Base-by-base conservation (phyloP, 2,888 invertebrate genomes). In the Drosophila merina region DNA sequence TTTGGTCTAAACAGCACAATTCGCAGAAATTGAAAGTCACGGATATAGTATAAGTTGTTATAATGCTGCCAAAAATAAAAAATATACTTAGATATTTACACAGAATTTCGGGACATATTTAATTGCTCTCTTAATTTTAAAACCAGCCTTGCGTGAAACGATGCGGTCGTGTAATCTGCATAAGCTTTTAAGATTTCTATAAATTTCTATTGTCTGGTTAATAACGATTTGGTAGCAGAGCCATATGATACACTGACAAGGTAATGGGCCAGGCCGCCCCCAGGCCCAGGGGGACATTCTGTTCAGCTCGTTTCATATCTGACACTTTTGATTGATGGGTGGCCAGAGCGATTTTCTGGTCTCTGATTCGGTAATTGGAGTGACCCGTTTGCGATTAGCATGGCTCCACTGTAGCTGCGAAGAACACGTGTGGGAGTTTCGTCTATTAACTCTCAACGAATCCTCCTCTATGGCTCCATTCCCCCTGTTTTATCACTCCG, bases 141-240 rank as follows among this genome's bases (percentile, higher is more conserved):
- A 58, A 6, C 60, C 83, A 71, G 9, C 62, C 64, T 73, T 57
- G 79, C 83, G 52, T 79, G 55, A 77, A 79, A 77, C 63, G 48
- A 72, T 70, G 60, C 48, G 49, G 52, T 52, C 50, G 51, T 58
- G 56, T 68, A 45, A 38, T 64, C 51, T 67, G 54, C 38, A 55
- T 55, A 72, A 51, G 54, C 67, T 47, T 57, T 74, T 55, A 59
- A 54, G 63, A 66, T 54, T 52, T 72, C 38, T 66, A 58, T 66
- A 51, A 57, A 36, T 51, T 74, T 55, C 62, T 30, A 80, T 78
- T 74, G 78, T 80, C 40, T 47, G 36, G 62, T 75, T 84, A 77
- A 81, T 75, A 67, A 51, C 20, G n/a, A 20, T 12, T 12, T n/a
- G 14, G 44, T 36, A 36, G 54, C 48, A 49, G 55, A 49, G 50